Evolutionary conservation across 2,797 vertebrate species (phyloP), one percentile per base, ranked within the genome.

Genomic region (Chaenodraco wilsoni): DNA sequence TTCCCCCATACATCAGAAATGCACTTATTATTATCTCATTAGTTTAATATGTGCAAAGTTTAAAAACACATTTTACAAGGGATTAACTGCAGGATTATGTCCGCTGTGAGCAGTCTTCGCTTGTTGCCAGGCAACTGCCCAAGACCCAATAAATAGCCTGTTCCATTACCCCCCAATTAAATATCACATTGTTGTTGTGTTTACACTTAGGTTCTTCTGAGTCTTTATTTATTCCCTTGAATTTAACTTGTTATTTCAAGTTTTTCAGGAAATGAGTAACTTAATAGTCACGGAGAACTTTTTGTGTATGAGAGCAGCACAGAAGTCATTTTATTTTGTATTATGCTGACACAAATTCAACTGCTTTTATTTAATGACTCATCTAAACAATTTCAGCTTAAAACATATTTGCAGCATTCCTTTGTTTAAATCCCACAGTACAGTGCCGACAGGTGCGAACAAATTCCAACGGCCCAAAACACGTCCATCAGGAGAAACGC

Each of bases 81-180:
- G 2, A 33, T 11, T 51, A 21, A 63, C 15, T 37, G 33, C 6
- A 2, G 33, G 8, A 37, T 37, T 37, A 37, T 37, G 23, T 65
- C 2, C 21, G 59, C 21, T 49, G 73, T 58, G 45, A 55, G 33
- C 15, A 23, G 33, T 13, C 13, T 51, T 16, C 0, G 3, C 17
- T 41, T 48, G 43, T 67, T 44, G 23, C 59, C 45, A 40, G 33
- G 61, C 33, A 52, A 54, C 52, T 43, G 11, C 62, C 58, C 48
- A 55, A 37, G 5, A 56, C 16, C n/a, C 9, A 51, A 70, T 33
- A 51, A 51, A 41, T 13, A 66, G 5, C 27, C 21, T 1, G 0
- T 4, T 4, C 55, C 16, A 61, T 52, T 37, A 37, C 33, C 33
- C 8, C 7, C 33, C 6, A 37, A 7, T 37, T 33, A 3, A 6